phyloP scores from a whole-genome alignment of 1,140 invertebrate genomes.

The Hestina assimilis region DNA sequence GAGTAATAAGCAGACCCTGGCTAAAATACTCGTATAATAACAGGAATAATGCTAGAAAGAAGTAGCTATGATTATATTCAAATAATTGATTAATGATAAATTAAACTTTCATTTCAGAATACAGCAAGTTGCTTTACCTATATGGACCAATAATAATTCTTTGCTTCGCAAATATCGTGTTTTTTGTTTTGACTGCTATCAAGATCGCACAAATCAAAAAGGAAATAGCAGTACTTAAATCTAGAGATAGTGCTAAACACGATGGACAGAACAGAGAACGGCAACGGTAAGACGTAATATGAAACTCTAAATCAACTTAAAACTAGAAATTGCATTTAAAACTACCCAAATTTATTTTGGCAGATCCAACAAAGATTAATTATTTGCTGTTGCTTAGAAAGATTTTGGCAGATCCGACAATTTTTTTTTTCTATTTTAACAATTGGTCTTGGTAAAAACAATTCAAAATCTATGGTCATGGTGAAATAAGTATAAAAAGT shows the following conservation, averaged over 20 bases:
- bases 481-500: too few species aligned
- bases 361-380: too few species aligned
- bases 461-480: too few species aligned
- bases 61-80: too few species aligned
- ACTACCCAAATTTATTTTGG: too few species aligned
- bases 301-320: not conserved
- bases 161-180: constrained; percentile 51
- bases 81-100: too few species aligned
- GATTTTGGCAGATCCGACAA: too few species aligned
- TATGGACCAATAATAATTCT: constrained; percentile 60
- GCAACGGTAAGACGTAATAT: constrained; percentile 46
- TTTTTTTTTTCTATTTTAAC: not conserved
- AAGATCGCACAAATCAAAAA: constrained; percentile 59
- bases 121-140: constrained; percentile 51
- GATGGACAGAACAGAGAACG: constrained; percentile 57
- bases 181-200: constrained; percentile 58
- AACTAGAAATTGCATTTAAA: not conserved
- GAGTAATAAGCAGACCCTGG: too few species aligned
- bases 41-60: too few species aligned
- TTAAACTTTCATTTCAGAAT: constrained; percentile 57
- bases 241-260: constrained; percentile 56
- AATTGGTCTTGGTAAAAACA: too few species aligned
- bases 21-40: too few species aligned
- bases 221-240: constrained; percentile 57
- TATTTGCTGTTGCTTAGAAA: too few species aligned